Evolutionary conservation across 2,113 vertebrate genomes (phyloP), one percentile per base, ranked within the genome.

Genomic region (Pongo abelii): DNA sequence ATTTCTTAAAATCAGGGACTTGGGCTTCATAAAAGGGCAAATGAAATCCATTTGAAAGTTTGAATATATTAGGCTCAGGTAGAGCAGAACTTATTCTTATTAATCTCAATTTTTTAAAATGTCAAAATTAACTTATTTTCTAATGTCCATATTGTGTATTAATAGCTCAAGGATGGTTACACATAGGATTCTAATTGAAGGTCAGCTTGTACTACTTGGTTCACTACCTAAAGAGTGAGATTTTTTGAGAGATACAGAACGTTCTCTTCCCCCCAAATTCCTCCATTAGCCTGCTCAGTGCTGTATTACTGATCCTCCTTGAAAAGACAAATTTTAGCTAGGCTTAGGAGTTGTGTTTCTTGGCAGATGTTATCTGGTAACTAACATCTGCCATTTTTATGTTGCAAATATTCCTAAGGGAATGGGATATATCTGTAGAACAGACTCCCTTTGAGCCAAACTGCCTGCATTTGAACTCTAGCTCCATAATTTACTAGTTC

Each of bases 1-100:
- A 57, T 75, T 97, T 61, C 35, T 74, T 80, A 77, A 93, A 57
- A 85, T 89, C 72, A 92, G 96, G 84, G 79, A 57, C 18, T 89
- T 89, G 50, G 57, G 40, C 48, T 35, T 95, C 22, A 38, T 83
- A 25, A 75, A 89, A 57, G 52, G 74, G 35, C 35, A 86, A 79
- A 64, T 30, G 25, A 32, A 78, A 74, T 79, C 5, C 30, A 78
- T 92, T 83, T 13, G 27, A 83, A 90, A 88, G 14, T 94, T 57
- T 77, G 74, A 94, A 35, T 81, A 74, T 78, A 18, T 64, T 77
- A 32, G n/a, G 4, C 13, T 94, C 85, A 78, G n/a, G 25, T 25
- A 35, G 38, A 75, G 25, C 20, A 57, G 18, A 2, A 4, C 3
- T 86, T 6, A n/a, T 8, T 77, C 43, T 92, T 72, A 94, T 4